Conservation (phyloP, 2,113 vertebrate species). For the Pachyramphus minor region DNA sequence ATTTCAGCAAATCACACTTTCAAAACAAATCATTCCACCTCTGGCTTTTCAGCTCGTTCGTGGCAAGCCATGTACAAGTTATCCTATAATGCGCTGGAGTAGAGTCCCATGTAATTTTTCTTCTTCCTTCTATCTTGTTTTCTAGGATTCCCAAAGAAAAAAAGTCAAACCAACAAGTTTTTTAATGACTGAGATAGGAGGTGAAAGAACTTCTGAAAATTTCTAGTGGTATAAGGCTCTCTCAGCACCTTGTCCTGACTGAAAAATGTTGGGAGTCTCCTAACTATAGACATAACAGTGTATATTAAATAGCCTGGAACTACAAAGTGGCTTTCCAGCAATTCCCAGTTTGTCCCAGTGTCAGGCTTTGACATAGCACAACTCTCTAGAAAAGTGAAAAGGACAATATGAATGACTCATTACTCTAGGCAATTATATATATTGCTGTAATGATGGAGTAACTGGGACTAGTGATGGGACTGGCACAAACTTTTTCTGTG, state of each 20-base stretch:
- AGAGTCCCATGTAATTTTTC: not conserved
- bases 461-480: not conserved
- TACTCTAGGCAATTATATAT: not conserved
- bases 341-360: not conserved
- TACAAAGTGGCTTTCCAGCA: not conserved
- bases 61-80: not conserved
- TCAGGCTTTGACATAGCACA: not conserved
- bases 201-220: not conserved
- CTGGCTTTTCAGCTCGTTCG: not conserved
- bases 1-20: not conserved
- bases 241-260: not conserved
- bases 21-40: not conserved
- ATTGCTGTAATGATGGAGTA: not conserved
- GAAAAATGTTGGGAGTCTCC: not conserved
- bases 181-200: not conserved
- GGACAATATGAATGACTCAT: not conserved
- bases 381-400: not conserved
- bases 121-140: not conserved
- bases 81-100: not conserved
- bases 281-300: not conserved
- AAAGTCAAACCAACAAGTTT: not conserved
- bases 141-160: not conserved
- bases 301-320: not conserved
- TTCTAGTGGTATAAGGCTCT: not conserved
- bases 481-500: not conserved